Percentiles rank a stretch among this genome's conserved stretches.
phyloP scores from a whole-genome alignment of 2,797 vertebrate species.

The Poecilia wingei region DNA sequence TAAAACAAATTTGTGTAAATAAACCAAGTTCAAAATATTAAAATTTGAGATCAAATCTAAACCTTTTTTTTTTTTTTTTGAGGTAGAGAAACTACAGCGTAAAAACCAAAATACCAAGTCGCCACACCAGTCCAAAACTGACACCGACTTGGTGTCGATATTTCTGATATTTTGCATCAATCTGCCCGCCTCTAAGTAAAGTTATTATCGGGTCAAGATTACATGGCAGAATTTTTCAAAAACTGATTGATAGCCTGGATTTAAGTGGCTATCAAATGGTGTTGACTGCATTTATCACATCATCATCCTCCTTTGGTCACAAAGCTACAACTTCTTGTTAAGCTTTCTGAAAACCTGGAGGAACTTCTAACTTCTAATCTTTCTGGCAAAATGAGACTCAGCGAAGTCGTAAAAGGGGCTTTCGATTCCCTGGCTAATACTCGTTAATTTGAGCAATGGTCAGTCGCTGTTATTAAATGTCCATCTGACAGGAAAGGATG shows the following conservation, averaged over 20 bases:
- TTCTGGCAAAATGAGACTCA: constrained; percentile 21
- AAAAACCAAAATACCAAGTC: too few species aligned
- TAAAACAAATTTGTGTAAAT: too few species aligned
- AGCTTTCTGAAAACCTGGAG: constrained; percentile 16
- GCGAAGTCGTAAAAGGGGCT: constrained; percentile 43
- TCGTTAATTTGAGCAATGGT: constrained; percentile 62
- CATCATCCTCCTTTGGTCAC: background rate
- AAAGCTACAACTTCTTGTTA: constrained; percentile 17
- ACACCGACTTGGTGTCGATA: too few species aligned
- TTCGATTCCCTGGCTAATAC: constrained; percentile 55
- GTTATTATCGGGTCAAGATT: too few species aligned
- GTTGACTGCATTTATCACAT: background rate
- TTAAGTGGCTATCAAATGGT: background rate
- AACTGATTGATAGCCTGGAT: background rate
- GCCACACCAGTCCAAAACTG: too few species aligned
- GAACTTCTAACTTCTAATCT: constrained; percentile 23
- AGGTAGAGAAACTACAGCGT: too few species aligned
- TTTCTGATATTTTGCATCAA: too few species aligned
- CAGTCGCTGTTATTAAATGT: constrained; percentile 60
- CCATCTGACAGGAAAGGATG: constrained; percentile 54
- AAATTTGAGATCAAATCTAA: too few species aligned
- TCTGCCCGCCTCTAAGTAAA: too few species aligned
- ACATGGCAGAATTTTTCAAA: too few species aligned
- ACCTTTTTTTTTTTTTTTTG: too few species aligned
- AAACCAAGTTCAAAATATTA: too few species aligned